A percentile compares a stretch with the other conserved stretches of the same genome.
Evolutionary conservation across 2,888 invertebrate species (phyloP).

Genomic region (Crossocerus cetratus): DNA sequence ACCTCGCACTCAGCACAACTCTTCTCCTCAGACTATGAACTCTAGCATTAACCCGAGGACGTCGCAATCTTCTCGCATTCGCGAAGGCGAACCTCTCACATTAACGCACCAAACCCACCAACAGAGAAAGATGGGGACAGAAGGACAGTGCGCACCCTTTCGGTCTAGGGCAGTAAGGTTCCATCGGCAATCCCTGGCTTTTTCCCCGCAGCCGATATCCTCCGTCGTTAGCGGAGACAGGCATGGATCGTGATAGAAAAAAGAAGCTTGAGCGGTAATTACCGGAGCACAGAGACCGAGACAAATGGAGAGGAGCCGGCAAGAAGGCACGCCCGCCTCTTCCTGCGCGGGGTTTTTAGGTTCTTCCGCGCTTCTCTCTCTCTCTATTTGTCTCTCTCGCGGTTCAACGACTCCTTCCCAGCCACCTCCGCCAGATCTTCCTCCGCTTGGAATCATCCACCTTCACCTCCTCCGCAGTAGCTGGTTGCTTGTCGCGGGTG

Average conservation of each 20-base stretch:
- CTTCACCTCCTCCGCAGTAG: slow-evolving; percentile 25
- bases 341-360: slow-evolving; percentile 61
- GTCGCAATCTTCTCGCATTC: too few species aligned
- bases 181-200: too few species aligned
- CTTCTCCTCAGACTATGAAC: too few species aligned
- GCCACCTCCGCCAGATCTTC: slow-evolving; percentile 16
- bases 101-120: slow-evolving; percentile 8
- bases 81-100: too few species aligned
- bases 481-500: not conserved
- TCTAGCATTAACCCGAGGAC: too few species aligned
- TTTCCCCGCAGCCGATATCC: too few species aligned
- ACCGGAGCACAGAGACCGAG: slow-evolving; percentile 32
- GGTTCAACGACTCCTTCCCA: slow-evolving; percentile 62
- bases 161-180: too few species aligned
- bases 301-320: slow-evolving; percentile 31
- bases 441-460: slow-evolving; percentile 9
- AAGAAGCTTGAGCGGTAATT: slow-evolving; percentile 23
- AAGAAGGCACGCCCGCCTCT: slow-evolving; percentile 35
- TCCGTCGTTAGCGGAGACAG: too few species aligned
- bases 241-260: not conserved
- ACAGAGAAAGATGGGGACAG: too few species aligned
- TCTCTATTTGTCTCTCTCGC: slow-evolving; percentile 41
- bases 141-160: too few species aligned
- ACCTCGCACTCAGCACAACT: too few species aligned
- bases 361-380: slow-evolving; percentile 53